phyloP scores from a whole-genome alignment of 2,797 vertebrate genomes.

The Melanotaenia trifasciata region DNA sequence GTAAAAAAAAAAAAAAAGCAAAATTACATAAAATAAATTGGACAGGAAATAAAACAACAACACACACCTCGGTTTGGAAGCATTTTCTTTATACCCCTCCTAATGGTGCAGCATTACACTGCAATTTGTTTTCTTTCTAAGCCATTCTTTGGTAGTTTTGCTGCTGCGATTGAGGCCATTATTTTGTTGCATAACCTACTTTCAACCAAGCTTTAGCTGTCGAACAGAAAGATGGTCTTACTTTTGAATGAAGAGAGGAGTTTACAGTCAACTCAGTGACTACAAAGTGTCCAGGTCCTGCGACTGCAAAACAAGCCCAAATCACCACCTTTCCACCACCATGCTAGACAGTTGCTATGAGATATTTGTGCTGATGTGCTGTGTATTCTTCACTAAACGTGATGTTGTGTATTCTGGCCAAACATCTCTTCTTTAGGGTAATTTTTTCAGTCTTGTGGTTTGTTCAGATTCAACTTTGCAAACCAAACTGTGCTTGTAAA shows the following conservation, averaged over 20 bases:
- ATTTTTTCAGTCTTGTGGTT: neutral
- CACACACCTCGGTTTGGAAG: no score
- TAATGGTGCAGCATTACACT: no score
- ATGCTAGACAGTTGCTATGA: neutral
- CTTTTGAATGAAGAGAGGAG: neutral
- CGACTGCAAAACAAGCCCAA: neutral
- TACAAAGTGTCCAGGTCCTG: neutral
- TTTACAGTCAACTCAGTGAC: neutral
- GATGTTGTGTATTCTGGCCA: neutral
- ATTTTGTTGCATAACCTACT: neutral
- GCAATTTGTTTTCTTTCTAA: no score
- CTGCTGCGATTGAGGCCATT: neutral
- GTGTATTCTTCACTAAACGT: neutral
- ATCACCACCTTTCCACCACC: no score
- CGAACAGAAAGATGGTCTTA: neutral
- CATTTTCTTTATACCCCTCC: no score
- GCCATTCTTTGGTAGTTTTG: no score
- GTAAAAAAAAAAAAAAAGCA: neutral
- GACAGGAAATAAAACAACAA: no score
- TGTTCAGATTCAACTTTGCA: neutral
- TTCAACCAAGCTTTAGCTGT: neutral
- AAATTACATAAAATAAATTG: neutral
- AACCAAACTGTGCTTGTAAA: slow-evolving; percentile 1
- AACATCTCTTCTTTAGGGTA: neutral
- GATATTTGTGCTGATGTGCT: neutral